Evolutionary conservation across 2,888 invertebrate genomes (phyloP).

Genomic region (Dynastes grantii): DNA sequence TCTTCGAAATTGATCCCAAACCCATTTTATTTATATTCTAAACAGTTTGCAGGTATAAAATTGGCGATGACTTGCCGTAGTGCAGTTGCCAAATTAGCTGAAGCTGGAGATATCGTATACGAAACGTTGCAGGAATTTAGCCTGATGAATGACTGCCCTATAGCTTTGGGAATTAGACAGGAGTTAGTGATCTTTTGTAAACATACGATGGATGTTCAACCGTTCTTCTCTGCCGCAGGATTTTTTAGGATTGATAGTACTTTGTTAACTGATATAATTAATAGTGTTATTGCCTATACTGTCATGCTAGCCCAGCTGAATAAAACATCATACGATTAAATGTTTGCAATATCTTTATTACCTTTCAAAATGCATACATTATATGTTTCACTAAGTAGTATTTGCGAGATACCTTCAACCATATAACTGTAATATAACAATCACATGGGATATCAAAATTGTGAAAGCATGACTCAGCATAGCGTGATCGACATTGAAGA

Average conservation of each 20-base stretch:
- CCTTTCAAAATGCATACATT: too few species aligned
- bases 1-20: neutral
- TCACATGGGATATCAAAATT: neutral
- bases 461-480: slow-evolving; percentile 24
- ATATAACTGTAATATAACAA: slow-evolving; percentile 11
- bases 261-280: slow-evolving; percentile 15
- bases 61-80: neutral
- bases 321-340: neutral
- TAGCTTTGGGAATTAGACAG: slow-evolving; percentile 7
- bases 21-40: neutral
- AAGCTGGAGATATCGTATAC: slow-evolving; percentile 26
- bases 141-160: neutral
- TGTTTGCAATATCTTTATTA: too few species aligned
- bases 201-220: slow-evolving; percentile 24
- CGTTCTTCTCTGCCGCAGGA: slow-evolving; percentile 26
- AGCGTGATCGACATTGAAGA: slow-evolving; percentile 47
- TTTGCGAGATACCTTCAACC: neutral
- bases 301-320: slow-evolving; percentile 40
- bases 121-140: slow-evolving; percentile 38
- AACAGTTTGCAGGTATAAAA: neutral
- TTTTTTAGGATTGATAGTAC: slow-evolving; percentile 33
- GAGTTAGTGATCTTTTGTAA: slow-evolving; percentile 39
- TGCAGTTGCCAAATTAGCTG: neutral
- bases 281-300: slow-evolving; percentile 27
- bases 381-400: too few species aligned